phyloP scores from a whole-genome alignment of 2,797 vertebrate species.

The Sphenopsis melanotis region DNA sequence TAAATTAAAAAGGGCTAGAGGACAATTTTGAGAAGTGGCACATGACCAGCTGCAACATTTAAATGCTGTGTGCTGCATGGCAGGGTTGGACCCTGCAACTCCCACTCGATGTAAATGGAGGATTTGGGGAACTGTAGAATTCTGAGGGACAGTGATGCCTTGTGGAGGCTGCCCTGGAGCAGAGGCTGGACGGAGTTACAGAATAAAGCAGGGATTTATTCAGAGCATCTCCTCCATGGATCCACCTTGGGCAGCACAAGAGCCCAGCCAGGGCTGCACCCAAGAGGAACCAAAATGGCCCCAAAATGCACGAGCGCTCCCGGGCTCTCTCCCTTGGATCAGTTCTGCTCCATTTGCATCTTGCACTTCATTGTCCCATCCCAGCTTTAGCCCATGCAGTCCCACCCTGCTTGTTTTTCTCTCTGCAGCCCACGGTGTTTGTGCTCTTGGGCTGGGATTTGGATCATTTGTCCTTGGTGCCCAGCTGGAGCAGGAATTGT shows the following conservation, averaged over 20 bases:
- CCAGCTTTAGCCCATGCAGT: neutral
- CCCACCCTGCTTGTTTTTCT: neutral
- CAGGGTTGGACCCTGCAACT: neutral
- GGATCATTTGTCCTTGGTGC: neutral
- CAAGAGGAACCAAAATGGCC: neutral
- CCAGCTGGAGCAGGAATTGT: neutral
- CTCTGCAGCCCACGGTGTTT: neutral
- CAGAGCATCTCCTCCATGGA: neutral
- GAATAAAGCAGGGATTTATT: neutral
- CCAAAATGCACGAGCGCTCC: neutral
- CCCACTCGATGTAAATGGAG: rapidly evolving
- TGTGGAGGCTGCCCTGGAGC: neutral
- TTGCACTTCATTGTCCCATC: neutral
- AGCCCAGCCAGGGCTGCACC: neutral
- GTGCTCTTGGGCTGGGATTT: neutral
- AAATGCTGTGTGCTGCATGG: neutral
- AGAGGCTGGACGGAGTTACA: neutral
- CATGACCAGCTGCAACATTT: neutral
- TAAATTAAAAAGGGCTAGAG: neutral
- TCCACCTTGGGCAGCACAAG: neutral
- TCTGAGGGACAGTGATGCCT: neutral
- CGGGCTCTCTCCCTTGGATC: neutral
- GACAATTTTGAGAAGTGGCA: neutral
- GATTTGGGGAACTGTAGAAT: neutral
- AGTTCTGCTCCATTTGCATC: neutral